phyloP scores from a whole-genome alignment of 2,888 invertebrate species.

The Melanostoma mellinum region DNA sequence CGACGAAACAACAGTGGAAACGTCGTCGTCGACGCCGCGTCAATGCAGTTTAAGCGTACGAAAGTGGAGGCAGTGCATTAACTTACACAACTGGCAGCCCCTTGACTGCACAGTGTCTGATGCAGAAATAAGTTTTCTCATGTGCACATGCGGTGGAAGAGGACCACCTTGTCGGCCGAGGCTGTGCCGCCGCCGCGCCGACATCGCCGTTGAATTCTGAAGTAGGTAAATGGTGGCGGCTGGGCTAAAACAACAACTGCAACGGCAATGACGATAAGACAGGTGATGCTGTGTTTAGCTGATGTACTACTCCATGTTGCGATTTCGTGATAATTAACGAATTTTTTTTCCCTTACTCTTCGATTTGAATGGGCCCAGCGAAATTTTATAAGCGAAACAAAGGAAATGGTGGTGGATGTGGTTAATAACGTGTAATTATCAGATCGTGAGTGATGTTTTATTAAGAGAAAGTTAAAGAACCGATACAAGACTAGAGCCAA shows the following conservation, averaged over 20 bases:
- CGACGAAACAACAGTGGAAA: conserved; percentile 52
- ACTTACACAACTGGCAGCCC: conserved; percentile 42
- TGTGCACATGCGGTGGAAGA: conserved; percentile 60
- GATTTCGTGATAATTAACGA: conserved; percentile 79
- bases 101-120: conserved; percentile 63
- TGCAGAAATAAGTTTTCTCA: conserved; percentile 70
- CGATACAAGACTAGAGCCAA: conserved; percentile 45
- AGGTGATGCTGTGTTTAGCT: conserved; percentile 71
- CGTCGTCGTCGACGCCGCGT: conserved; percentile 31
- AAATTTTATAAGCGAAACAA: background rate
- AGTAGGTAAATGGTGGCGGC: conserved; percentile 64
- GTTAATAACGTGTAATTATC: conserved; percentile 66
- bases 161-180: conserved; percentile 74
- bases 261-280: conserved; percentile 69
- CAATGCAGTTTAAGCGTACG: conserved; percentile 32
- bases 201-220: conserved; percentile 55
- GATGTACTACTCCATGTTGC: conserved; percentile 76
- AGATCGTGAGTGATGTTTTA: conserved; percentile 72
- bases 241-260: conserved; percentile 53
- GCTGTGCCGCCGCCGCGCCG: conserved; percentile 51
- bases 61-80: conserved; percentile 59
- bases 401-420: conserved; percentile 28
- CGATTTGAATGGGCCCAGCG: conserved; percentile 45
- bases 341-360: conserved; percentile 55
- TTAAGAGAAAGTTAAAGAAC: conserved; percentile 70